phyloP scores from a whole-genome alignment of 2,888 invertebrate species.

The Tanypteryx hageni region DNA sequence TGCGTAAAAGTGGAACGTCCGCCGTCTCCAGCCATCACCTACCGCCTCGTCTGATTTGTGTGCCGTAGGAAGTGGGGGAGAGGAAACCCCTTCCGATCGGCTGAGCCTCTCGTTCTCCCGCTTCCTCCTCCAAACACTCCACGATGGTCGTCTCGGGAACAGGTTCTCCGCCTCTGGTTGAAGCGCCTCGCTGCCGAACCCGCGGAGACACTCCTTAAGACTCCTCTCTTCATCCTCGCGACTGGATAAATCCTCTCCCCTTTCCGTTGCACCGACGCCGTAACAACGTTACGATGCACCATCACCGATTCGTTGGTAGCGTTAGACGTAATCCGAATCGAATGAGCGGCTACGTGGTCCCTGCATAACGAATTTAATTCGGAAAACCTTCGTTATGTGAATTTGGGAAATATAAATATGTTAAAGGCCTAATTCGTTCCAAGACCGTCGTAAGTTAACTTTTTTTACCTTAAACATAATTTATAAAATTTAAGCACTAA shows the following conservation, averaged over 20 bases:
- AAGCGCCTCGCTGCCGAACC: background rate
- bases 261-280: background rate
- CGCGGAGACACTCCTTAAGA: background rate
- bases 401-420: too few species aligned
- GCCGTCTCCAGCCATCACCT: background rate
- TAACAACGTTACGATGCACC: too few species aligned
- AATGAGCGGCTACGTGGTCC: too few species aligned
- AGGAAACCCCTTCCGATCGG: too few species aligned
- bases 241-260: background rate
- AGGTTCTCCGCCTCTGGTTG: background rate
- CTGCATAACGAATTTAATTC: too few species aligned
- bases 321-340: too few species aligned
- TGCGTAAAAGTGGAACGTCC: constrained; percentile 7
- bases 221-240: background rate
- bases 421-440: too few species aligned
- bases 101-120: background rate
- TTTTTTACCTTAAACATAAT: too few species aligned
- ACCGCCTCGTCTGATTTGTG: background rate
- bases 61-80: background rate
- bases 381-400: too few species aligned
- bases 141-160: background rate
- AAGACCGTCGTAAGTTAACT: too few species aligned
- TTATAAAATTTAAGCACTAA: too few species aligned
- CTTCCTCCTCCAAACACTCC: background rate
- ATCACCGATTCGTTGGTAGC: background rate